phyloP scores from a whole-genome alignment of 1,140 invertebrate species.

The Drosophila busckii region DNA sequence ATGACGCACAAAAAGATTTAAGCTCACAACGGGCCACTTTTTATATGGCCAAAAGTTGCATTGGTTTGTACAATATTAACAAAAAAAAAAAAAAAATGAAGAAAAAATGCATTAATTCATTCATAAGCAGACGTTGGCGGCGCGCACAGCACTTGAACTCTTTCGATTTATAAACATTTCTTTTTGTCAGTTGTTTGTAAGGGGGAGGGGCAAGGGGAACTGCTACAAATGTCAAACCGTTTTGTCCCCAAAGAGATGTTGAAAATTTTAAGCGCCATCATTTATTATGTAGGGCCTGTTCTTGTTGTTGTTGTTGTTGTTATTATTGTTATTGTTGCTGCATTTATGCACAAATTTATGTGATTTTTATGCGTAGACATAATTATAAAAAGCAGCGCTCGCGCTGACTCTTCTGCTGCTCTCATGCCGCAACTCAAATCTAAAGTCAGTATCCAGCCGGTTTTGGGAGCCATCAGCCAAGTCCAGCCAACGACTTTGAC shows the following conservation, averaged over 20 bases:
- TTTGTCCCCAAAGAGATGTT: constrained; percentile 70
- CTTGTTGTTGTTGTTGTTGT: constrained; percentile 35
- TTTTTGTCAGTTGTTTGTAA: no score
- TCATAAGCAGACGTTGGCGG: constrained; percentile 46
- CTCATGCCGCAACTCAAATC: constrained; percentile 11
- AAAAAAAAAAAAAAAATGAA: constrained; percentile 31
- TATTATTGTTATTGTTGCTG: constrained; percentile 31
- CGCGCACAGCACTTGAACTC: constrained; percentile 51
- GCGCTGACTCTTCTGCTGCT: constrained; percentile 21
- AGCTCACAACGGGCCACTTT: constrained; percentile 35
- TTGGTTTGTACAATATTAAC: constrained; percentile 42
- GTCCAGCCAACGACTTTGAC: constrained; percentile 16
- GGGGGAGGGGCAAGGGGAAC: constrained; percentile 20
- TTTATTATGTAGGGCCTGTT: constrained; percentile 68
- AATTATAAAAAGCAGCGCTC: constrained; percentile 69
- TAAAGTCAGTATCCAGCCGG: no score
- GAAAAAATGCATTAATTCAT: constrained; percentile 63
- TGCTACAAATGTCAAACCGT: constrained; percentile 59
- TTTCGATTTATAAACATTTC: constrained; percentile 10
- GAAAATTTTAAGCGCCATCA: constrained; percentile 78
- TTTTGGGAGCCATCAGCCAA: constrained; percentile 2
- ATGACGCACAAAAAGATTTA: constrained; percentile 58
- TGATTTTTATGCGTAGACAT: constrained; percentile 79
- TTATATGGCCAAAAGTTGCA: constrained; percentile 42
- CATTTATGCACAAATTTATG: constrained; percentile 78